Evolutionary conservation across 1,140 invertebrate species (phyloP).

Genomic region (Conopomorpha cramerella): DNA sequence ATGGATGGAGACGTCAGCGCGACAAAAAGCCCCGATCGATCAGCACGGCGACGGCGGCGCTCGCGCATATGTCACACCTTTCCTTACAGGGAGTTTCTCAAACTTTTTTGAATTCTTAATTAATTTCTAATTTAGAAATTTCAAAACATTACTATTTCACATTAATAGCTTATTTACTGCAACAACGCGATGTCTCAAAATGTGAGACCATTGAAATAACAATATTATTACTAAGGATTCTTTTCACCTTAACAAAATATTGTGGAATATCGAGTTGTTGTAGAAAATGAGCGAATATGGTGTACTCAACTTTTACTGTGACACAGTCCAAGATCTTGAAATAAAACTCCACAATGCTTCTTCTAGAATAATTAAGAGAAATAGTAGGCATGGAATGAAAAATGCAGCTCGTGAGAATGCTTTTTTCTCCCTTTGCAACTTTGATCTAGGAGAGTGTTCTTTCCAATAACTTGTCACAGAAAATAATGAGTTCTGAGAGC

Average conservation of each 20-base stretch:
- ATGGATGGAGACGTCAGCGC: slow-evolving; percentile 50
- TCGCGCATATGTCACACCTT: slow-evolving; percentile 20
- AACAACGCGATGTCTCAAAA: too few species aligned
- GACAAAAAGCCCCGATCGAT: slow-evolving; percentile 56
- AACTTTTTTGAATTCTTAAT: too few species aligned
- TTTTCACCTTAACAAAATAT: too few species aligned
- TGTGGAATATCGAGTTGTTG: too few species aligned
- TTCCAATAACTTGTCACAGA: slow-evolving; percentile 18
- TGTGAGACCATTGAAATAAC: too few species aligned
- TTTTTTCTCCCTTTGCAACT: slow-evolving; percentile 1
- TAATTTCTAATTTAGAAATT: too few species aligned
- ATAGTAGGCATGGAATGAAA: background rate
- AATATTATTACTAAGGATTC: too few species aligned
- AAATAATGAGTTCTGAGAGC: slow-evolving; percentile 27
- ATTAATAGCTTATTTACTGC: too few species aligned
- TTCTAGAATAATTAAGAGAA: background rate
- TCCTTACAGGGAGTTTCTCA: slow-evolving; percentile 9
- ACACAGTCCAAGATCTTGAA: too few species aligned
- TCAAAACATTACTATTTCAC: too few species aligned
- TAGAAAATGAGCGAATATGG: background rate
- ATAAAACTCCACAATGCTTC: too few species aligned
- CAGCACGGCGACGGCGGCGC: slow-evolving; percentile 27
- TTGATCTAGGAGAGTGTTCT: slow-evolving; percentile 7
- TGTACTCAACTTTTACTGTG: background rate
- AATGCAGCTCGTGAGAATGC: background rate